Base-by-base conservation (phyloP, 2,797 vertebrate species). In the Neomorphus geoffroyi region DNA sequence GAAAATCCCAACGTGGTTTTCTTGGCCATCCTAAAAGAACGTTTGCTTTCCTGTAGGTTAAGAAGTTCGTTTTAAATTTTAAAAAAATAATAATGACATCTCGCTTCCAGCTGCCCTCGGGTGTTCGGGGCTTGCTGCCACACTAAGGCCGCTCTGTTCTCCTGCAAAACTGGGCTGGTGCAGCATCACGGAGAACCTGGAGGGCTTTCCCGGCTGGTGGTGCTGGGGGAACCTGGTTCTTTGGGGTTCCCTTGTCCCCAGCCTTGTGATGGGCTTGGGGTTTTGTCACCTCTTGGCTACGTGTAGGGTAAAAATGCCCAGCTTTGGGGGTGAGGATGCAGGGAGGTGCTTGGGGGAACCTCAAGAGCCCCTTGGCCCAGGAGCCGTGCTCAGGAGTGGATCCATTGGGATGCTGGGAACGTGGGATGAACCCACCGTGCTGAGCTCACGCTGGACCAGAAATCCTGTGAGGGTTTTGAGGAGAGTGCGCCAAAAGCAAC, bases 1-100 rank as follows among this genome's bases (percentile, higher is more conserved):
- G 97, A 97, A 97, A 97, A 96, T 96, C 94, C 96, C 96, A 91
- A 72, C 77, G 48, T 92, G 93, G 90, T 94, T 95, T 97, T 87
- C 74, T 74, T 72, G 94, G 91, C 94, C 89, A 92, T 94, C 90
- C 82, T 89, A 94, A 79, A 94, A 85, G 71, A 87, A 94, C 70
- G 8, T 95, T 96, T 93, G 77, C 95, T 91, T 95, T 94, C 88
- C 93, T 94, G 53, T 64, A 96, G 94, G 93, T 92, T 97, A 96
- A 93, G 95, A 82, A 90, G 94, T 93, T 92, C 35, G 33, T 89
- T 93, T 94, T 88, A 92, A 93, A 95, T 85, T 61, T n/a, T 83
- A 96, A 87, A 69, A 80, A 81, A 93, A 92, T 15, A 82, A 80
- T 18, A 56, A 74, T 45, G 72, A 75, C 91, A 91, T 77, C 93